Base-by-base conservation (phyloP, 1,140 invertebrate species). In the Lasioglossum albipes region DNA sequence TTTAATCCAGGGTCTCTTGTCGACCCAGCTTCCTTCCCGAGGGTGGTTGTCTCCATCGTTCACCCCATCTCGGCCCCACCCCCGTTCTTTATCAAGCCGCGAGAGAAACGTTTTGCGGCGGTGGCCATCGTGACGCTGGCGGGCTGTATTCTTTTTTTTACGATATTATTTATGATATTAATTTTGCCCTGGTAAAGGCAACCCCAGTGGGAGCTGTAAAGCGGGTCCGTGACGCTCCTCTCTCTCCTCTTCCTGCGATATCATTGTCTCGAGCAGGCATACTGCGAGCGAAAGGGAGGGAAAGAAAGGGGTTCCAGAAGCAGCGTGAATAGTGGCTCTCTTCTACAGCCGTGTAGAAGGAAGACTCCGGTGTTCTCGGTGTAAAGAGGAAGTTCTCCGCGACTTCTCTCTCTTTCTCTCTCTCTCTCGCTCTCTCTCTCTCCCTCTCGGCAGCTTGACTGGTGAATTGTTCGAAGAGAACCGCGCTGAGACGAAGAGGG, bases 101-200 rank as follows among this genome's bases (percentile, higher is more conserved):
- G 78, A 85, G 86, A 88, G 86, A 88, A 86, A 81, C 86, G 86
- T 87, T 87, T 84, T 79, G 86, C 86, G 85, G 86, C 82, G 84
- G 81, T 76, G 75, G 70, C 75, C 83, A 66, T 70, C 61, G 86
- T 79, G 86, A 81, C 75, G 82, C 73, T 73, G 82, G 78, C 73
- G 84, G 31, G 84, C 81, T 90, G 87, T 91, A 91, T 16, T 49
- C 92, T 92, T 90, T 92, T 92, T 84, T 84, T 82, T 84, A 91
- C 86, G 90, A 92, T 91, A 92, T 93, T 93, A 93, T 93, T 93
- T 93, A 93, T 93, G 92, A 92, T 93, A 93, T 93, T 93, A 93
- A 93, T 93, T 93, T 93, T 83, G 85, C 89, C 77, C 79, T 81
- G 86, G 88, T 89, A 88, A 88, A 83, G 85, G 73, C 79, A 84